These are phyloP conservation scores for Knipowitschia caucasica DNA, from an alignment of 2,797 vertebrate genomes.

Conservation along the genomic window DNA sequence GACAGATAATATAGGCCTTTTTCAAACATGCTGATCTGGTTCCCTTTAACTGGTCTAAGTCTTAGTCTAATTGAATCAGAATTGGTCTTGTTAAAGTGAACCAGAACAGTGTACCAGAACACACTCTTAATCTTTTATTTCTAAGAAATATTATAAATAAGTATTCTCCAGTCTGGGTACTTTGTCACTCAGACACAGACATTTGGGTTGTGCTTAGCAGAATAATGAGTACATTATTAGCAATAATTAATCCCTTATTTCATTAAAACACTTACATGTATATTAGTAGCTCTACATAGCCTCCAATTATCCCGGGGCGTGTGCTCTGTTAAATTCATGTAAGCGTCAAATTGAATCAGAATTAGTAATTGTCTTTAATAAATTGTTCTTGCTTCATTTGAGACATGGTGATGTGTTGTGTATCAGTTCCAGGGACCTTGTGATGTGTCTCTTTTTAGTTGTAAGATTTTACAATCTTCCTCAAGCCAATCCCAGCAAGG, in stretches of 20 bases:
- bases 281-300: constrained; percentile 60
- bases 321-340: constrained; percentile 67
- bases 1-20: too few relatives aligned
- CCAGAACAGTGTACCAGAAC: too few relatives aligned
- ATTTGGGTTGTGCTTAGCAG: constrained; percentile 29
- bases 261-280: constrained; percentile 65
- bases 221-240: constrained; percentile 49
- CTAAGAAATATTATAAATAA: neutral
- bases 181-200: constrained; percentile 3
- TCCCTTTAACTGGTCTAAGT: too few relatives aligned
- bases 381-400: constrained; percentile 57
- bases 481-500: neutral
- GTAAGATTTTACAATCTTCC: constrained; percentile 11
- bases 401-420: constrained; percentile 57
- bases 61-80: too few relatives aligned
- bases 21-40: too few relatives aligned
- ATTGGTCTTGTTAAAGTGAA: too few relatives aligned
- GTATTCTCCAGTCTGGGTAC: neutral
- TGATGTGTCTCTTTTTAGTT: constrained; percentile 16
- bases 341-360: constrained; percentile 63
- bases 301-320: constrained; percentile 68
- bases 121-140: too few relatives aligned
- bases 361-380: constrained; percentile 65
- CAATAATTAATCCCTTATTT: constrained; percentile 62
- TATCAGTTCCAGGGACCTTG: constrained; percentile 36